Evolutionary conservation across 2,113 vertebrate genomes (phyloP).

Genomic region (Tupaia tana): DNA sequence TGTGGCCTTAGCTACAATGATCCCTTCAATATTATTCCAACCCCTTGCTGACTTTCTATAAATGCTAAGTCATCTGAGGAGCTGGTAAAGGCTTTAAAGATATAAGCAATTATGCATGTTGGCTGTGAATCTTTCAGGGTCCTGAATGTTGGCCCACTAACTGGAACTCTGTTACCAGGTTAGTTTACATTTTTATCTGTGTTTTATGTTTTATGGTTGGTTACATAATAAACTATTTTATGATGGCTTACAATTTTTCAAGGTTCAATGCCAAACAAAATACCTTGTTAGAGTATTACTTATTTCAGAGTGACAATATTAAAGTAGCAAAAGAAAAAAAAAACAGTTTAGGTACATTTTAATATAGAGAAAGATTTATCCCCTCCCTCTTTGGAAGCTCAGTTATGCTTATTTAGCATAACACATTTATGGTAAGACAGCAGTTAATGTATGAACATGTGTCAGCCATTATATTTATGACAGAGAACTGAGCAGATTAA

Average conservation of each 20-base stretch:
- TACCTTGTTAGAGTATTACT: not conserved
- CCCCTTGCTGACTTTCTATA: not conserved
- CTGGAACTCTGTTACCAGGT: not conserved
- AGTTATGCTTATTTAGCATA: conserved; percentile 47
- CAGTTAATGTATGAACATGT: conserved; percentile 45
- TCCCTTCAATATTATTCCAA: not conserved
- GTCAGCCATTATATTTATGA: conserved; percentile 23
- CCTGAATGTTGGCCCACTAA: not conserved
- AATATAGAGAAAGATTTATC: not conserved
- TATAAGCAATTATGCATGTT: not conserved
- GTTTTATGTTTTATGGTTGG: conserved; percentile 33
- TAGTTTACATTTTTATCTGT: not conserved
- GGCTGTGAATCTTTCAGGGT: not conserved
- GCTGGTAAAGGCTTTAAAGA: not conserved
- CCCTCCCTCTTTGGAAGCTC: not conserved
- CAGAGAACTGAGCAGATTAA: conserved; percentile 45
- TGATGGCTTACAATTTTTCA: conserved; percentile 8
- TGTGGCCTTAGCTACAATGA: not conserved
- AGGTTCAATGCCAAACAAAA: not conserved
- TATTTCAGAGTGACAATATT: not conserved
- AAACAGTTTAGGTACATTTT: not conserved
- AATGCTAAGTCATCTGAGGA: not conserved
- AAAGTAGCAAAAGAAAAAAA: not conserved
- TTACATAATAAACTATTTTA: not conserved
- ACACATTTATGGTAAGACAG: not conserved